Base-by-base conservation (phyloP, 2,113 vertebrate genomes). In the Pipa parva region DNA sequence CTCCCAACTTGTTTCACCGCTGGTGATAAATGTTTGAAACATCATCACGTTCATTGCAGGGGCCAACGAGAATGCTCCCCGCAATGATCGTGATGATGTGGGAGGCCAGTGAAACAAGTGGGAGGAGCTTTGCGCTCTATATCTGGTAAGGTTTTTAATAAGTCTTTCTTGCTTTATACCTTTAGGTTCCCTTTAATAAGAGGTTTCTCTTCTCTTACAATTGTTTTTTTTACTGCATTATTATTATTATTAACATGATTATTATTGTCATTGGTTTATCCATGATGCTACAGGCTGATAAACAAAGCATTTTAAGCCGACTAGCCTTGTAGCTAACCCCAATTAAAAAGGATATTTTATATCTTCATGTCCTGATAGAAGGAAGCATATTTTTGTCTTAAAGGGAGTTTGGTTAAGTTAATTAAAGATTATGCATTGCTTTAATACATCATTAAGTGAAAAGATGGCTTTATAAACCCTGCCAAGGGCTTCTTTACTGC, bases 351-450 rank as follows among this genome's bases (percentile, higher is more conserved):
- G 81, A 87, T 82, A 85, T 46, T 12, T 46, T 82, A 80, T 82
- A 86, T 81, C 80, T 72, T 83, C 84, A 83, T 87, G 81, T 85
- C 82, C 84, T 88, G 84, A 86, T 82, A 87, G 84, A 85, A 81
- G 83, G 83, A 83, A 88, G 81, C 87, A 88, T 89, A 89, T 87
- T 90, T 85, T 87, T 89, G 87, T 84, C 88, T 90, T 86, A 84
- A 87, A 90, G 87, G 83, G 85, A 89, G 81, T 87, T 89, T 81
- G 78, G 77, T 87, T 86, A 83, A 79, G 81, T 85, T 87, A 89
- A 89, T 86, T n/a, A 87, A 87, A 86, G 74, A 85, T 79, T 85
- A 85, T 80, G 85, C 82, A 82, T 88, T 86, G 70, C 71, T 83
- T 75, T 71, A 78, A 78, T 82, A 83, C 78, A 81, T 88, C 85